Evolutionary conservation across 2,113 vertebrate genomes (phyloP).

Genomic region (Dicrurus megarhynchus): DNA sequence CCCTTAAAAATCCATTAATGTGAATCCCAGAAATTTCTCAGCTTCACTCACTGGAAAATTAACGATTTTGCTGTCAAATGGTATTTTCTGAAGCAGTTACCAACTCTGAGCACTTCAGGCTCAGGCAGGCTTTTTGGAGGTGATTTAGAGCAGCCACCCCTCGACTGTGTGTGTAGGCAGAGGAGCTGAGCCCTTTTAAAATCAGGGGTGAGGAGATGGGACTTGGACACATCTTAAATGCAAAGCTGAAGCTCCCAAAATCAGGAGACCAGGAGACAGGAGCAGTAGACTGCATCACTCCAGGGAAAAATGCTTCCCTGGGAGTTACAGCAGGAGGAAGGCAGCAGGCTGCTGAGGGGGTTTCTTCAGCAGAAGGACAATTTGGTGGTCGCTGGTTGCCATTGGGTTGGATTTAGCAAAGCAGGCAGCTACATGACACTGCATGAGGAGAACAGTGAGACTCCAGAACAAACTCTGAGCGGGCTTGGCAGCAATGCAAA

Average conservation of each 20-base stretch:
- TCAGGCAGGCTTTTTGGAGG: not conserved
- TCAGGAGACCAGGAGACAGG: not conserved
- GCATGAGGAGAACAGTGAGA: not conserved
- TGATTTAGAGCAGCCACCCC: not conserved
- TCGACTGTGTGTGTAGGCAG: fast-evolving
- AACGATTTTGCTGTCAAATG: not conserved
- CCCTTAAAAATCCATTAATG: not conserved
- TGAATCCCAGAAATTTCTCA: not conserved
- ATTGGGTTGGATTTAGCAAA: not conserved
- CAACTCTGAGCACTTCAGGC: not conserved
- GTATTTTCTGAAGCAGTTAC: not conserved
- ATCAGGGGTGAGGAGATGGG: not conserved
- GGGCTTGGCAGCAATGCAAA: not conserved
- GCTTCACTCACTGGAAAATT: not conserved
- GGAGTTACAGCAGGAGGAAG: not conserved
- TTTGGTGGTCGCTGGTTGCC: not conserved
- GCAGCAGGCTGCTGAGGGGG: not conserved
- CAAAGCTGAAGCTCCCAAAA: not conserved
- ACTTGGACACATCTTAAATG: not conserved
- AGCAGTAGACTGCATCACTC: not conserved
- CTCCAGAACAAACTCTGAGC: not conserved
- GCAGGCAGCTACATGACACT: not conserved
- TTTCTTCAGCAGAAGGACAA: not conserved
- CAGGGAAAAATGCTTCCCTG: not conserved
- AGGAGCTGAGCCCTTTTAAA: not conserved